Base-by-base conservation (phyloP, 2,797 vertebrate species). In the Rhadinocentrus ornatus region DNA sequence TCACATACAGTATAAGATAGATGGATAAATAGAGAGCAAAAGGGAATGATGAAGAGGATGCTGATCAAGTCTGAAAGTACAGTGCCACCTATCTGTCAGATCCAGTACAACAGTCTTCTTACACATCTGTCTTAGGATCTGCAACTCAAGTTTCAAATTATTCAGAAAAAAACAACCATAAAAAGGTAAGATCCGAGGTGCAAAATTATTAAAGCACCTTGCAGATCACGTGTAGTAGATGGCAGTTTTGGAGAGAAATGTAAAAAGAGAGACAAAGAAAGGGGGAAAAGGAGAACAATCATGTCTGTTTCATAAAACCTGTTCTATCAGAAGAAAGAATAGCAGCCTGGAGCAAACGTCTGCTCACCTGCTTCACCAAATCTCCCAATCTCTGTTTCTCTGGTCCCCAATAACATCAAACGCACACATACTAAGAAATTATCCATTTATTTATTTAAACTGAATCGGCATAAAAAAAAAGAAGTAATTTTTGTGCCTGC, bases 41-140 rank as follows among this genome's bases (percentile, higher is more conserved):
- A 57, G 27, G 35, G 44, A 68, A 69, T 63, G 60, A 68, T 72
- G 58, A 61, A 66, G 35, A 62, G 56, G 68, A 58, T 72, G 89
- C 77, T 87, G 85, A 93, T 91, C 84, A 95, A 96, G 90, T 93
- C 95, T 95, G 96, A 96, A 95, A 94, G 94, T 96, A 96, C 91
- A 96, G 94, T 98, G 97, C 97, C 97, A 97, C 96, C 97, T 97
- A 96, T 98, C 96, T 97, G 94, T 91, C 82, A 92, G 93, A 93
- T 83, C 76, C 73, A 89, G 93, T 90, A 97, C 92, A 93, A 87
- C 94, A 93, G 80, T 75, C 53, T 71, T 67, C 89, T 93, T 6
- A 91, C 87, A 85, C 78, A 93, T 92, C 94, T 95, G 94, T 92
- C 93, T 88, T 77, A 86, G 88, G 89, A 94, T 91, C 90, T 79